These are phyloP conservation scores for Acipenser oxyrinchus DNA, from an alignment of 2,797 vertebrate species.

Conservation along the genomic window DNA sequence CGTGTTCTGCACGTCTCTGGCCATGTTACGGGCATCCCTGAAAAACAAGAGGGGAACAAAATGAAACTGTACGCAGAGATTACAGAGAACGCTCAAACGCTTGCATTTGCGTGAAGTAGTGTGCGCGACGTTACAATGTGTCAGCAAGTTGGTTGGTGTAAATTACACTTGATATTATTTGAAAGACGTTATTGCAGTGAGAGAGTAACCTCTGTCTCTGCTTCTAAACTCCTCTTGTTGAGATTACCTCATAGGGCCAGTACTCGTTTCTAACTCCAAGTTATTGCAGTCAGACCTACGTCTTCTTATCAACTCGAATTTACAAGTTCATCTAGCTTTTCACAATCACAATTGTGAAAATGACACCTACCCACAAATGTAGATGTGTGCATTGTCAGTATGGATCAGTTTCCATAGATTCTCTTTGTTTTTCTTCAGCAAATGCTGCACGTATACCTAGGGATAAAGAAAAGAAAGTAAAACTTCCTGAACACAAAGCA, in stretches of 20 bases:
- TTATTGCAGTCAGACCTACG: too few relatives aligned
- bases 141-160: too few relatives aligned
- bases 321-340: background rate
- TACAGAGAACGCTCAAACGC: too few relatives aligned
- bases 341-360: background rate
- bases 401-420: conserved; percentile 79
- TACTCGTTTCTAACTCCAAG: too few relatives aligned
- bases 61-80: background rate
- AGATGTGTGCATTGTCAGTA: conserved; percentile 78
- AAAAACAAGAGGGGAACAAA: background rate
- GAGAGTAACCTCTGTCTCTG: too few relatives aligned
- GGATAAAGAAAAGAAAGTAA: background rate
- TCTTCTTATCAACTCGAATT: background rate
- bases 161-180: too few relatives aligned
- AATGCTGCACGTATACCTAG: conserved; percentile 91
- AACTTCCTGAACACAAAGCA: too few relatives aligned
- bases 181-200: too few relatives aligned
- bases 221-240: too few relatives aligned
- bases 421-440: conserved; percentile 76
- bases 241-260: too few relatives aligned
- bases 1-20: conserved; percentile 80
- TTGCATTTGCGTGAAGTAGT: background rate
- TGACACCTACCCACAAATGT: conserved; percentile 80
- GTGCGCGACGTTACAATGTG: background rate
- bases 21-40: conserved; percentile 94